These are phyloP conservation scores for Zaprionus camerounensis DNA, from an alignment of 1,140 invertebrate species.

Conservation along the genomic window DNA sequence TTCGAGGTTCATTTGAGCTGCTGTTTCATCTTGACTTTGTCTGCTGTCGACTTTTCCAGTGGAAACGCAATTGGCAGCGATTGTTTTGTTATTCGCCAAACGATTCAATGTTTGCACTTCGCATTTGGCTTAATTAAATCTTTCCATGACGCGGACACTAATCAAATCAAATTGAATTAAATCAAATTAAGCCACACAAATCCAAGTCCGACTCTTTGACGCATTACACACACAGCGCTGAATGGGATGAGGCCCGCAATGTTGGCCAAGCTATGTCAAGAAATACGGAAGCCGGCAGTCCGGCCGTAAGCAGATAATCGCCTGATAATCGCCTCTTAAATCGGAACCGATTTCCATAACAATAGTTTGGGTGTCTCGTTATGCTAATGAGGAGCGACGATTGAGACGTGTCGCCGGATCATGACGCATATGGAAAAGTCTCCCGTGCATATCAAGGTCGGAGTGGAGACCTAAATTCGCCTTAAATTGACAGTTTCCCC, in stretches of 20 bases:
- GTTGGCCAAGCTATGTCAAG: background rate
- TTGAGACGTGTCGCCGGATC: background rate
- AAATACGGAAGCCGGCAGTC: slow-evolving; percentile 45
- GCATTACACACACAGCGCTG: slow-evolving; percentile 20
- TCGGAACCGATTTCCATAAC: slow-evolving; percentile 35
- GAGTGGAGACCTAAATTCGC: background rate
- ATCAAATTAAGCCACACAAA: slow-evolving; percentile 15
- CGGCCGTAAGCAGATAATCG: slow-evolving; percentile 7
- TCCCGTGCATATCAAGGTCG: background rate
- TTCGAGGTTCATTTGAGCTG: background rate
- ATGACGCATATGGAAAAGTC: slow-evolving; percentile 39
- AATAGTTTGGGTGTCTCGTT: slow-evolving; percentile 24
- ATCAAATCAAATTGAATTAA: slow-evolving; percentile 33
- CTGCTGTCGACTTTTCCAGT: background rate
- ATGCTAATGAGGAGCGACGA: slow-evolving; percentile 24
- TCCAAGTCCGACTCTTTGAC: slow-evolving; percentile 17
- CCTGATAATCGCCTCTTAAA: slow-evolving; percentile 24
- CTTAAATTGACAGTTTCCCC: background rate
- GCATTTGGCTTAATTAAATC: slow-evolving; percentile 34
- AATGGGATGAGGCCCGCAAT: slow-evolving; percentile 26
- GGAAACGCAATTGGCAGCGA: slow-evolving; percentile 5
- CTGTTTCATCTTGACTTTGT: background rate
- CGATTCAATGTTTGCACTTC: slow-evolving; percentile 35
- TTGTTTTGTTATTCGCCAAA: slow-evolving; percentile 6
- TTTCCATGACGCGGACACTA: slow-evolving; percentile 49